Conservation (phyloP, 2,113 vertebrate species). For the Hemibates koningsi region DNA sequence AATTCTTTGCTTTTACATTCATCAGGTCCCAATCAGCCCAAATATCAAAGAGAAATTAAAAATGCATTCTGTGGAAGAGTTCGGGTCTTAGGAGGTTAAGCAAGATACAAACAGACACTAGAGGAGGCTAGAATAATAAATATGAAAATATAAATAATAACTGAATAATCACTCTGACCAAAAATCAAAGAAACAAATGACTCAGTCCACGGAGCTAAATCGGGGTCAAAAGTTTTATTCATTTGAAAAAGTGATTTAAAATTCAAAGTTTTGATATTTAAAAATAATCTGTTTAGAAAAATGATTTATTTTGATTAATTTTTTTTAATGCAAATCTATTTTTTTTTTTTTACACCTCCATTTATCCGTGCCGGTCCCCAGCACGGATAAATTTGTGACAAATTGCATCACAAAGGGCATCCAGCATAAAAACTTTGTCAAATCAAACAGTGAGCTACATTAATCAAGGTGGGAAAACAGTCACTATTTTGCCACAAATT, state of each 20-base stretch:
- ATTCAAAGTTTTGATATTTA: not conserved
- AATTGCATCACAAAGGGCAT: not conserved
- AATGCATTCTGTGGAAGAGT: too few relatives aligned
- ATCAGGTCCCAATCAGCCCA: not conserved
- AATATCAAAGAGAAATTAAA: too few relatives aligned
- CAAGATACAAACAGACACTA: not conserved
- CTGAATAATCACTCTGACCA: not conserved
- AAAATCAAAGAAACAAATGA: not conserved
- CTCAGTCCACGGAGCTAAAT: not conserved
- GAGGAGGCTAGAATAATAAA: not conserved
- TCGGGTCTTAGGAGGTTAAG: not conserved
- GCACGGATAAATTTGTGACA: not conserved
- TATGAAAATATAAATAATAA: not conserved
- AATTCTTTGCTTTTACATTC: not conserved
- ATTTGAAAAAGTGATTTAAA: not conserved
- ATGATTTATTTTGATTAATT: accelerated
- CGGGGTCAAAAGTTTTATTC: not conserved
- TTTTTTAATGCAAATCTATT: accelerated
- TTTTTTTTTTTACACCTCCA: not conserved
- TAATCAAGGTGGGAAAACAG: not conserved
- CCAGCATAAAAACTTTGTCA: not conserved
- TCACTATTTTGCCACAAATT: accelerated
- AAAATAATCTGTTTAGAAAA: not conserved
- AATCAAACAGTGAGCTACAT: not conserved
- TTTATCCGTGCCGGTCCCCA: accelerated